Evolutionary conservation across 2,113 vertebrate species (phyloP), one percentile per base, ranked within the genome.

Genomic region (Loxodonta africana): DNA sequence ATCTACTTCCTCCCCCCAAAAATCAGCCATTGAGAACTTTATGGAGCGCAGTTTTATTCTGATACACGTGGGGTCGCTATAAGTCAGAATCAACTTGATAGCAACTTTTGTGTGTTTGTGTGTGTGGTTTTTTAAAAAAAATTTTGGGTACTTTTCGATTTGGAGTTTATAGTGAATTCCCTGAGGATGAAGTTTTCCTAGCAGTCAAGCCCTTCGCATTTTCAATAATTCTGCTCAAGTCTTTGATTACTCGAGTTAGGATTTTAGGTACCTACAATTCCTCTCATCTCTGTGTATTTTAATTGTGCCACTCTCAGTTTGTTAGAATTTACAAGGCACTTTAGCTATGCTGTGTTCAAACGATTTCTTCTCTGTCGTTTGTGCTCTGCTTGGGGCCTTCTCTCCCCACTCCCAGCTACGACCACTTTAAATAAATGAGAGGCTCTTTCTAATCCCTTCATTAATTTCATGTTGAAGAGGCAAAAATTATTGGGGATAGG

Each of bases 311-410:
- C 46, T 62, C 83, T 74, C 41, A 28, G 26, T n/a, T 92, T 89
- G 51, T 82, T 41, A 65, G 18, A 51, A 69, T 21, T 63, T 82
- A 6, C 2, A 28, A 41, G 60, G 33, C 41, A 80, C 30, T 74
- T 69, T n/a, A 8, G 83, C 17, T 12, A 26, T 0, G 95, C 96
- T 96, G 96, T 97, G n/a, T 60, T 98, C 97, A 97, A 95, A 87
- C 92, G 94, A 90, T 97, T 71, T 92, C 96, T 96, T 96, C 95
- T 97, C 87, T 95, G 82, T 96, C 96, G 95, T 96, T 94, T 82
- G 6, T 1, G 63, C 83, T 96, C 18, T 69, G 67, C 94, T 94
- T 98, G 88, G 97, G 76, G 96, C 96, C 63, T 97, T 78, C 91
- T 93, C 67, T 91, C 37, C 83, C 90, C 62, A 3, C 65, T 83